Base-by-base conservation (phyloP, 2,797 vertebrate species). In the Triplophysa yarkandensis region DNA sequence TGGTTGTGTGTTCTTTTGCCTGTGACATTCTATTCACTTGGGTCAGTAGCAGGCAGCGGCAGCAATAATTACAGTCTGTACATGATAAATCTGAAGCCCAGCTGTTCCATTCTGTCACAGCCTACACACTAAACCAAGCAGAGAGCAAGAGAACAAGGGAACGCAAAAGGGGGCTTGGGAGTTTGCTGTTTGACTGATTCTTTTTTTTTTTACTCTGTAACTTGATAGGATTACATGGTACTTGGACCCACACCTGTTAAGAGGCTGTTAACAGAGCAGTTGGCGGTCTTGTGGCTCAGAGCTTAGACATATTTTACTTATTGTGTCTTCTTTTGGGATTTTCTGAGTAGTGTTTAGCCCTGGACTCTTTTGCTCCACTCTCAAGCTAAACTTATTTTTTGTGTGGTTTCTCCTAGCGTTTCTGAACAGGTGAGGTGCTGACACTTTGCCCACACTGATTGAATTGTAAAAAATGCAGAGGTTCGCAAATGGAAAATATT, bases 41-140 rank as follows among this genome's bases (percentile, higher is more conserved):
- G 92, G 91, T 91, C 91, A 90, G 89, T 91, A 93, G 91, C 91
- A 93, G 92, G 89, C 91, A 87, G 88, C 89, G 92, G 88, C 90
- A 84, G 88, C 87, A 92, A 92, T 94, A 92, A 93, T 95, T 93
- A 93, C 91, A 89, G 91, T 92, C 92, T 90, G 89, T 88, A 86
- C 92, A 93, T 93, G 92, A 93, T 81, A 88, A 89, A 93, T 92
- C 91, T 92, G 87, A 92, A 89, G 87, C 88, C 91, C 94, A 95
- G 92, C 93, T 95, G 93, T 94, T 94, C 86, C 74, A 82, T 89
- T 89, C 88, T 92, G 86, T 93, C 92, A 91, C 82, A 82, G 87
- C 83, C 88, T 85, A 83, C 83, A 84, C 83, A 87, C 67, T 60
- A 44, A 79, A 69, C 69, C 25, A 63, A 67, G 75, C 57, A 13